Evolutionary conservation across 1,140 invertebrate species (phyloP).

Genomic region (Phenacoccus solenopsis): DNA sequence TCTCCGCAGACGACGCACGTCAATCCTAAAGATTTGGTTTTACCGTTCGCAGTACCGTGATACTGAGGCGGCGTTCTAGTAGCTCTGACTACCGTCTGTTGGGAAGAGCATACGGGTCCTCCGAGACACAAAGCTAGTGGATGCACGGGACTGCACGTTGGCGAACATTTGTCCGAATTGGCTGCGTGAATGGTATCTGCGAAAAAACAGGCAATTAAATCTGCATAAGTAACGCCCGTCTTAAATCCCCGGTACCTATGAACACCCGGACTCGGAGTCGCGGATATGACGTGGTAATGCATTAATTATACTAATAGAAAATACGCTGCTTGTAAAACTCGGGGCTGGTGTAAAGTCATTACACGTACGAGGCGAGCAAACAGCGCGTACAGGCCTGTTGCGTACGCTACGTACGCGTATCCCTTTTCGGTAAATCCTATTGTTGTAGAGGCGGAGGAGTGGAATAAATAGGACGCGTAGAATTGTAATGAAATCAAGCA

Average conservation of each 20-base stretch:
- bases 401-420: not conserved
- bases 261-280: not conserved
- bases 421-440: constrained; percentile 6
- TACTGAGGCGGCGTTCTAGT: constrained; percentile 25
- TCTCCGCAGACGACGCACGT: constrained; percentile 94
- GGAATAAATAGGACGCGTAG: not conserved
- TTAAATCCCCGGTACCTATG: no score
- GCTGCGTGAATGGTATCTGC: not conserved
- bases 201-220: not conserved
- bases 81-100: constrained; percentile 28
- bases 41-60: constrained; percentile 21
- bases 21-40: constrained; percentile 41
- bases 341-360: not conserved
- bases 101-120: constrained; percentile 19
- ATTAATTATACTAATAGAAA: constrained; percentile 16
- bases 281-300: not conserved
- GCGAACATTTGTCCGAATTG: constrained; percentile 7
- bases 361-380: not conserved
- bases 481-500: constrained; percentile 10
- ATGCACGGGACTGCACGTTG: not conserved
- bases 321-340: not conserved
- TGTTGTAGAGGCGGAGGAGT: not conserved
- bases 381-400: not conserved
- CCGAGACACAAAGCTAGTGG: constrained; percentile 20
- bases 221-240: not conserved